phyloP scores from a whole-genome alignment of 1,140 invertebrate species.

The Papilio xuthus region DNA sequence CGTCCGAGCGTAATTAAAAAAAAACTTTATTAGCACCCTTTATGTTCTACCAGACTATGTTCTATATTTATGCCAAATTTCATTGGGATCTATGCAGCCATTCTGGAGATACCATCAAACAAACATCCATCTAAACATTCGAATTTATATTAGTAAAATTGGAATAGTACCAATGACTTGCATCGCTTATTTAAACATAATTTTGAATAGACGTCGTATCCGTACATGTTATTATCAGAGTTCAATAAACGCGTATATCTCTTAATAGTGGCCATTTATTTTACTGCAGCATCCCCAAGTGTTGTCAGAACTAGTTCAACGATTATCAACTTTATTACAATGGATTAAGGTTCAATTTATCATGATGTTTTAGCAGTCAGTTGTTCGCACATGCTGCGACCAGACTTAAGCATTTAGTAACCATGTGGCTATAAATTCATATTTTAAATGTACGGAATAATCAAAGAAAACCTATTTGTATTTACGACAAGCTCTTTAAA shows the following conservation, averaged over 20 bases:
- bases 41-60: no score
- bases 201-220: background rate
- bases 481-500: background rate
- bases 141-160: no score
- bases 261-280: slow-evolving; percentile 34
- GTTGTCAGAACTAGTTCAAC: background rate
- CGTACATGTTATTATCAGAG: slow-evolving; percentile 29
- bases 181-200: background rate
- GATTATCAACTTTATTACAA: background rate
- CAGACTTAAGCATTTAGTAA: slow-evolving; percentile 26
- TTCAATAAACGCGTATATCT: slow-evolving; percentile 36
- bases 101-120: no score
- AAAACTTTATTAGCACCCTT: no score
- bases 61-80: no score
- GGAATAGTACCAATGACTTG: background rate
- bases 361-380: background rate
- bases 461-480: background rate
- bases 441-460: slow-evolving; percentile 8
- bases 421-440: slow-evolving; percentile 30
- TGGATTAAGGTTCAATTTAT: background rate
- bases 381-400: slow-evolving; percentile 29
- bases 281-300: slow-evolving; percentile 27
- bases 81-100: no score
- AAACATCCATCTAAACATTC: no score
- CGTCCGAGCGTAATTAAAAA: no score